These are phyloP conservation scores for Pelvicachromis taeniatus DNA, from an alignment of 2,113 vertebrate genomes.

Conservation along the genomic window DNA sequence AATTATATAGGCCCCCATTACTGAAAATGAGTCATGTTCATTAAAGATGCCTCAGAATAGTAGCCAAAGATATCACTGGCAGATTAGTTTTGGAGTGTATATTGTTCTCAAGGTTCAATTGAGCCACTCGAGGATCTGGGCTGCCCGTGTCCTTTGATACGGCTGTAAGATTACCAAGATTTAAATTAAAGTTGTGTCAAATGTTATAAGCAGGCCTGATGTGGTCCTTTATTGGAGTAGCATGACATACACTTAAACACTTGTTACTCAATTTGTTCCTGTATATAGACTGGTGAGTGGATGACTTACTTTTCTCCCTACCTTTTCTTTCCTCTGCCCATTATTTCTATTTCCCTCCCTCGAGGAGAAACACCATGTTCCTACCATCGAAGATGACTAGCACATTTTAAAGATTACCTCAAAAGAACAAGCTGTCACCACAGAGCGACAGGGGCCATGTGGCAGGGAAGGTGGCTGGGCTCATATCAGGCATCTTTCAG, in stretches of 20 bases:
- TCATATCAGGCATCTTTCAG: slow-evolving; percentile 48
- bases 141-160: not conserved
- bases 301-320: not conserved
- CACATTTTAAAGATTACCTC: slow-evolving; percentile 56
- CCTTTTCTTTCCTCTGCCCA: not conserved
- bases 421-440: slow-evolving; percentile 50
- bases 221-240: not conserved
- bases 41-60: slow-evolving; percentile 33
- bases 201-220: not conserved
- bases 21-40: slow-evolving; percentile 22
- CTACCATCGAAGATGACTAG: slow-evolving; percentile 28
- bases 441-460: slow-evolving; percentile 30
- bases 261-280: not conserved
- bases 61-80: not conserved
- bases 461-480: slow-evolving; percentile 21
- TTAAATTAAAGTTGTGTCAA: not conserved
- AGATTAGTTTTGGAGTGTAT: slow-evolving; percentile 53
- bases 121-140: not conserved
- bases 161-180: not conserved
- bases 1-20: slow-evolving; percentile 9
- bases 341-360: not conserved
- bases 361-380: slow-evolving; percentile 5
- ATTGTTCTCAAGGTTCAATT: slow-evolving; percentile 35
- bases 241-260: not conserved
- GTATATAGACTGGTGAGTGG: not conserved